These are phyloP conservation scores for Solea solea DNA, from an alignment of 2,113 vertebrate genomes.

Conservation along the genomic window DNA sequence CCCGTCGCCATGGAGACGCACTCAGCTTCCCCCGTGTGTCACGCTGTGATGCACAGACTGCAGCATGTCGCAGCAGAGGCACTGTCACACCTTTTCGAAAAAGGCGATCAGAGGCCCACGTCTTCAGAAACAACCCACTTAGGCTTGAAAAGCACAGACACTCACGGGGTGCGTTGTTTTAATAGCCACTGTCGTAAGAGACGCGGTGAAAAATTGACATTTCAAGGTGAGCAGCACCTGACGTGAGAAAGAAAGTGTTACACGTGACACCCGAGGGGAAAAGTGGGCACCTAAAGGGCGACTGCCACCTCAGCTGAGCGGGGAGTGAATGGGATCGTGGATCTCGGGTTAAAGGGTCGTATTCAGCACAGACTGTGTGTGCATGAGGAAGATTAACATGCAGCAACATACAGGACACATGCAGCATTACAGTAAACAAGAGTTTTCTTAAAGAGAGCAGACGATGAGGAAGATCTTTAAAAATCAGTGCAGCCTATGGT, in stretches of 20 bases:
- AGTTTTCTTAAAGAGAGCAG: no score
- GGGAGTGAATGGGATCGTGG: not conserved
- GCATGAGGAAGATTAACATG: no score
- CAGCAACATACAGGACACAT: no score
- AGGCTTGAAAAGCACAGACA: not conserved
- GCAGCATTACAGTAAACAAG: no score
- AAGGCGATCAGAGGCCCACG: not conserved
- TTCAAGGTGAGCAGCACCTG: conserved; percentile 36
- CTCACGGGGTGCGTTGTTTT: not conserved
- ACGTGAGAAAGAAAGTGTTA: not conserved
- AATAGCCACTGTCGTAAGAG: not conserved
- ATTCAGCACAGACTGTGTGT: no score
- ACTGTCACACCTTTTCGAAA: conserved; percentile 5
- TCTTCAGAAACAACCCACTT: conserved; percentile 6
- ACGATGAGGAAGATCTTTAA: no score
- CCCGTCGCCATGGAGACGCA: conserved; percentile 73
- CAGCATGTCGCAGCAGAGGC: conserved; percentile 24
- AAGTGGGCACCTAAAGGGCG: conserved; percentile 59
- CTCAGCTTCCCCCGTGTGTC: conserved; percentile 56
- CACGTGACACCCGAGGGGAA: conserved; percentile 8
- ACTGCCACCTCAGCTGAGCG: conserved; percentile 54
- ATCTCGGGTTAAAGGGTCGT: no score
- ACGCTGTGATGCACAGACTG: conserved; percentile 53
- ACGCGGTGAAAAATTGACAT: not conserved
- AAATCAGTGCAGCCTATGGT: no score